Conservation (phyloP, 2,888 invertebrate genomes). For the Pseudococcus jackbeardsleyi region DNA sequence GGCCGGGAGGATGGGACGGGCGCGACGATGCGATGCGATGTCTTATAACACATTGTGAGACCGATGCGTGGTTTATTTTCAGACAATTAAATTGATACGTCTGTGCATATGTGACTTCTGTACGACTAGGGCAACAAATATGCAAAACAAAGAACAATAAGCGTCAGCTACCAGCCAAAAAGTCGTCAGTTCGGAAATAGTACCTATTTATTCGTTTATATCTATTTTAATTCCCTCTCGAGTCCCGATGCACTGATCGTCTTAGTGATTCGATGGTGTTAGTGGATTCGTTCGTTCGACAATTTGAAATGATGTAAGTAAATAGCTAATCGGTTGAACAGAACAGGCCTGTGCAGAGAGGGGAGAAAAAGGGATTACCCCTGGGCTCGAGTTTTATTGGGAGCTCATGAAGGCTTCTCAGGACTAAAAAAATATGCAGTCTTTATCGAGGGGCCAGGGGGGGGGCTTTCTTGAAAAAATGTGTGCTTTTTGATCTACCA, state of each 20-base stretch:
- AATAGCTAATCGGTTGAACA: too few species aligned
- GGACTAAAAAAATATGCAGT: too few species aligned
- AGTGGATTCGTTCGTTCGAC: too few species aligned
- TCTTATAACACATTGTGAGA: background rate
- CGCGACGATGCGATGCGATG: background rate
- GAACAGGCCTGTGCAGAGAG: too few species aligned
- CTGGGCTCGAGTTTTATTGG: too few species aligned
- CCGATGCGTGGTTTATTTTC: conserved; percentile 34
- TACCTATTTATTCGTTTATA: conserved; percentile 21
- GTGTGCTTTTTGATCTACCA: too few species aligned
- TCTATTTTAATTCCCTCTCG: conserved; percentile 47
- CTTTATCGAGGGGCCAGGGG: too few species aligned
- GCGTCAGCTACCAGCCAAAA: conserved; percentile 2
- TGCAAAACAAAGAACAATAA: conserved; percentile 46
- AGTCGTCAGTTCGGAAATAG: conserved; percentile 26
- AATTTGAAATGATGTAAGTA: too few species aligned
- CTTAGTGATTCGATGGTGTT: too few species aligned
- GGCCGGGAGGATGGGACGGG: background rate
- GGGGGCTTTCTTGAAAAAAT: too few species aligned
- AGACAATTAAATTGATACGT: conserved; percentile 53
- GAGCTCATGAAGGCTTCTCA: too few species aligned
- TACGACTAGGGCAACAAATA: conserved; percentile 33
- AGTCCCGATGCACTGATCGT: background rate
- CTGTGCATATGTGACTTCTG: background rate
- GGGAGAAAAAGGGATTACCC: too few species aligned